phyloP scores from a whole-genome alignment of 2,113 vertebrate species.

The Microcebus murinus region DNA sequence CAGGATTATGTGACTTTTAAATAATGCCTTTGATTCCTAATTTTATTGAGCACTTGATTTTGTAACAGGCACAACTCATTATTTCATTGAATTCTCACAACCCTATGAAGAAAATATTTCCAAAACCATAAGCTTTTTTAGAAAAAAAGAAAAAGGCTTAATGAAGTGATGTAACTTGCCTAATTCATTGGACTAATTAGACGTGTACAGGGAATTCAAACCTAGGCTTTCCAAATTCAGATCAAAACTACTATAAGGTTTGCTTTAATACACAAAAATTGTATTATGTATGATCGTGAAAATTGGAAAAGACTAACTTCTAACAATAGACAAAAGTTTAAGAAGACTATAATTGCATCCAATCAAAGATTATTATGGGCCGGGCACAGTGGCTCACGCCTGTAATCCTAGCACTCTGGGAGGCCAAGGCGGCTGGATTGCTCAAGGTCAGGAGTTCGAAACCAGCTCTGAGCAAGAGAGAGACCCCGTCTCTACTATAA shows the following conservation, averaged over 20 bases:
- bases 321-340: conserved; percentile 45
- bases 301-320: conserved; percentile 40
- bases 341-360: conserved; percentile 35
- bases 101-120: conserved; percentile 23
- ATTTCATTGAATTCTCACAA: conserved; percentile 19
- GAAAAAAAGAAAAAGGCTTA: background rate
- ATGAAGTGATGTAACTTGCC: conserved; percentile 26
- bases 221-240: background rate
- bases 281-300: background rate
- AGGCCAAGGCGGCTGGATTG: too few relatives aligned
- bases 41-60: conserved; percentile 44
- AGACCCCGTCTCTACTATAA: too few relatives aligned
- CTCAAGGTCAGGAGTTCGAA: too few relatives aligned
- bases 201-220: conserved; percentile 25
- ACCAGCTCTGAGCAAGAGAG: too few relatives aligned
- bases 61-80: background rate
- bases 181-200: conserved; percentile 39
- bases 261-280: conserved; percentile 33
- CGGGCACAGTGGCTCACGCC: too few relatives aligned
- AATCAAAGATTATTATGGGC: background rate
- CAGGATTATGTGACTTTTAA: conserved; percentile 1
- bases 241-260: conserved; percentile 10
- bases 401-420: too few relatives aligned
- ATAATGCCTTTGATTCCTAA: conserved; percentile 12
- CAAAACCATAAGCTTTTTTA: background rate